Conservation (phyloP, 2,797 vertebrate genomes). For the Eulemur rubriventer region DNA sequence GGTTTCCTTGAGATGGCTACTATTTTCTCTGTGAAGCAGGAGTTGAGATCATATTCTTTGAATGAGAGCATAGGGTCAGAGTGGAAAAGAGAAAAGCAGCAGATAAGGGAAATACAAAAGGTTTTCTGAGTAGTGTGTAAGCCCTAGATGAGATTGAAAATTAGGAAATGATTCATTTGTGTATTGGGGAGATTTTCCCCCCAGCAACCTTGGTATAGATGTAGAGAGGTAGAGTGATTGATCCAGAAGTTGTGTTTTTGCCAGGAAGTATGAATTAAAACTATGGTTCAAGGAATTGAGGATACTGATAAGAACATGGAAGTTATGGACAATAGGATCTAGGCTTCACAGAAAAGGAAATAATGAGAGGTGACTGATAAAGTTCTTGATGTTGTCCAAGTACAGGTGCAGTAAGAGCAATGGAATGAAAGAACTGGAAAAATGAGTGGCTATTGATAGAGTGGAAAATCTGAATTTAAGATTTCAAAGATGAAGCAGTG, state of each 20-base stretch:
- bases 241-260: background rate
- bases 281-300: background rate
- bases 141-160: background rate
- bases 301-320: background rate
- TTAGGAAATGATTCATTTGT: background rate
- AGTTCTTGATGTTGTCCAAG: background rate
- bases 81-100: background rate
- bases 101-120: background rate
- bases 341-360: background rate
- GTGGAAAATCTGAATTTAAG: background rate
- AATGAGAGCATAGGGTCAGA: background rate
- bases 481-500: constrained; percentile 8
- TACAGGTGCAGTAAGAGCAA: background rate
- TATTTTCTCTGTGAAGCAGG: background rate
- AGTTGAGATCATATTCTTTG: background rate
- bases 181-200: background rate
- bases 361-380: background rate
- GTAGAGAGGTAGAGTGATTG: background rate
- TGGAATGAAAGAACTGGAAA: background rate
- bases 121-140: background rate
- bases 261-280: background rate
- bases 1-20: background rate
- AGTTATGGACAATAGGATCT: background rate
- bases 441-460: background rate
- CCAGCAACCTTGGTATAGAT: background rate